Percentiles rank a stretch among this genome's conserved stretches.
Conservation (phyloP, 2,797 vertebrate species). For the Sebastes melanostomus region DNA sequence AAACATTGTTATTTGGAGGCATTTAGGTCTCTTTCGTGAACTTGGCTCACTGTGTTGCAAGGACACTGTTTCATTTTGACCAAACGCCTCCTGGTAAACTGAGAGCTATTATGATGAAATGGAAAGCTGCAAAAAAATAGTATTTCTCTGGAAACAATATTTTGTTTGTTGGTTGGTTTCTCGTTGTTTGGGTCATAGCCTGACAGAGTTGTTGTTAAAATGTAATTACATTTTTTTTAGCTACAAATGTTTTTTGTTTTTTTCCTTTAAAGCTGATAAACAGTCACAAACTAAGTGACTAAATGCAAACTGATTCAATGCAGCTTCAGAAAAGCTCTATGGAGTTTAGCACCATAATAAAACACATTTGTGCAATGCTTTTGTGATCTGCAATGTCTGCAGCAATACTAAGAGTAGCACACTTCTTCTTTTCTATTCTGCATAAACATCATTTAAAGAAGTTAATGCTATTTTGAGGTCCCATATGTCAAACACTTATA, state of each 20-base stretch:
- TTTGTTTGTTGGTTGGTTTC: conserved; percentile 6
- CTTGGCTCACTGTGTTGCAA: not conserved
- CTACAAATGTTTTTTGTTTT: not conserved
- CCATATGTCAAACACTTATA: not conserved
- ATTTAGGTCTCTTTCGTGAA: conserved; percentile 39
- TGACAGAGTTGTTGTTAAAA: not conserved
- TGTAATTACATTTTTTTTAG: not conserved
- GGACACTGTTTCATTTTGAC: conserved; percentile 33
- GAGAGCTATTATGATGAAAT: conserved; percentile 17
- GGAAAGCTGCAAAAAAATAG: conserved; percentile 7
- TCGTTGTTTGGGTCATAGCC: not conserved
- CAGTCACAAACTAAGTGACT: not conserved
- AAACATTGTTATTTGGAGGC: conserved; percentile 50
- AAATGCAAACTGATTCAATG: not conserved
- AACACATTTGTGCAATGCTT: not conserved
- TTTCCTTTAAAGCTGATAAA: not conserved
- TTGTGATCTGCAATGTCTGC: not conserved
- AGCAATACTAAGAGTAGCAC: not conserved
- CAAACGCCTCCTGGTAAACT: conserved; percentile 19
- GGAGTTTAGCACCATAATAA: not conserved
- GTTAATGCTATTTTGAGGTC: not conserved
- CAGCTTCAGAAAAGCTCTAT: not conserved
- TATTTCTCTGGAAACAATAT: conserved; percentile 4
- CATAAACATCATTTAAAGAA: not conserved
- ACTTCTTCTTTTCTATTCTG: not conserved